Conservation (phyloP, 2,113 vertebrate species). For the Burhinus oedicnemus region DNA sequence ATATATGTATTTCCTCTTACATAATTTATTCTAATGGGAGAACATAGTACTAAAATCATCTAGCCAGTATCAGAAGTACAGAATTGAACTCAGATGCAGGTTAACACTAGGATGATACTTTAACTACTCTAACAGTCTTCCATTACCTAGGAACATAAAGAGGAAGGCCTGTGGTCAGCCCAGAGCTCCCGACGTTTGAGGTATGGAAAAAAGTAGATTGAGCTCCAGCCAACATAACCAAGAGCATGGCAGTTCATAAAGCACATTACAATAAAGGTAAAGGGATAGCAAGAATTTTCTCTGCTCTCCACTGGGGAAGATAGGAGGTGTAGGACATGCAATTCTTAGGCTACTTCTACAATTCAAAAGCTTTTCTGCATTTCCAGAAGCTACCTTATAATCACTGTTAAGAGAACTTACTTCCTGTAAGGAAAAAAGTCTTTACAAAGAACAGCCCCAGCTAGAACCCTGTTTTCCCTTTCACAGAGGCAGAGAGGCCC, state of each 20-base stretch:
- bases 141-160: not conserved
- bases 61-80: not conserved
- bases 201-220: not conserved
- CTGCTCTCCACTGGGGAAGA: not conserved
- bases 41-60: not conserved
- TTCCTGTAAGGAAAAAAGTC: not conserved
- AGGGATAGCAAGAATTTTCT: not conserved
- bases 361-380: not conserved
- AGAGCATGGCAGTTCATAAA: not conserved
- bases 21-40: not conserved
- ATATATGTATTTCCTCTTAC: not conserved
- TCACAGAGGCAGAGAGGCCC: not conserved
- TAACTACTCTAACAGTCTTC: not conserved
- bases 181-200: not conserved
- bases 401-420: not conserved
- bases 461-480: not conserved
- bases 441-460: not conserved
- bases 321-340: fast-evolving
- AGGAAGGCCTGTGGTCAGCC: not conserved
- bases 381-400: not conserved
- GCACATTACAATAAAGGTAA: not conserved
- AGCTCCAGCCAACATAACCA: not conserved
- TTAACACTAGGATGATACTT: not conserved
- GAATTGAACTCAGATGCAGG: not conserved
- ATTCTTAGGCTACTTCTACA: not conserved